Evolutionary conservation across 2,888 invertebrate genomes (phyloP), one percentile per base, ranked within the genome.

Genomic region (Eumerus sabulonum): DNA sequence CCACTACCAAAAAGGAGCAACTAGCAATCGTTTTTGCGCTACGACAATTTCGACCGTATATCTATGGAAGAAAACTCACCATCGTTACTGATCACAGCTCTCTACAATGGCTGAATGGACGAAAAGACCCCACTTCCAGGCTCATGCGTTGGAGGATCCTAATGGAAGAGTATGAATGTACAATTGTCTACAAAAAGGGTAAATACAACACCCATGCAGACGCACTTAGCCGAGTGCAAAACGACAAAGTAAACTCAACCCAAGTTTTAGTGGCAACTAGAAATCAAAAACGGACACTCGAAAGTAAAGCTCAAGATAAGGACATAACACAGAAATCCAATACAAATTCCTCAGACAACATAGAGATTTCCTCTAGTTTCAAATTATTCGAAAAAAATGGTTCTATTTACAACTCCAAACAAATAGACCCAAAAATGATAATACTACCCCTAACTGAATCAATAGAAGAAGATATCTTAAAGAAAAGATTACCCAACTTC

Each of bases 151-250:
- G 53, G 38, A 53, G 53, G 16, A 53, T 53, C 17, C 40, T 40
- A 16, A 38, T 40, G 53, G 53, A 53, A 53, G 53, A 53, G 7
- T 53, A 14, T 53, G 36, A 53, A 5, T 53, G 36, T 17, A 53
- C 16, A 38, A 53, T 53, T 16, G 7, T 53, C 17, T 14, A 38
- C 9, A 12, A 53, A 38, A 53, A 38, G 16, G 38, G 18, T 16
- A 53, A 17, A 38, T 53, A 18, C 17, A 53, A 53, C 16, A 53
- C 53, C 11, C 36, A 38, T 38, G 53, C 53, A 9, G 53, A 53
- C 18, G 53, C 53, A 14, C 17, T 53, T 36, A 53, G 36, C 51
- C 51, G 51, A 14, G 45, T 45, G 16, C 45, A n/a, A 14, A 45
- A 13, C 45, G 45, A 45, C 13, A 45, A 14, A 14, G 45, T 3